These are phyloP conservation scores for Butastur rufipennis DNA, from an alignment of 2,113 vertebrate genomes.

Conservation along the genomic window DNA sequence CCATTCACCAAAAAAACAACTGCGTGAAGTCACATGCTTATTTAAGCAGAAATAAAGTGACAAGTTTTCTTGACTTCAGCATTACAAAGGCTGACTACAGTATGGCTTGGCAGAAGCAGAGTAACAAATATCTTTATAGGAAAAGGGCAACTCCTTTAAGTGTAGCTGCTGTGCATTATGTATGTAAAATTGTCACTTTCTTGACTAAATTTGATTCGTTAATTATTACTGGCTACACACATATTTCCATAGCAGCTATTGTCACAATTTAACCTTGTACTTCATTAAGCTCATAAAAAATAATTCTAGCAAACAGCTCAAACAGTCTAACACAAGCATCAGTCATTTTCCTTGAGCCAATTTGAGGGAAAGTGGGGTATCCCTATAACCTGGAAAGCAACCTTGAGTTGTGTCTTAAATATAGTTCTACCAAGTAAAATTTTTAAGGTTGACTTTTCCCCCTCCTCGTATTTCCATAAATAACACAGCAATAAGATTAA, in stretches of 20 bases:
- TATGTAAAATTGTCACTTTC: neutral
- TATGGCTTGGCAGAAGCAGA: neutral
- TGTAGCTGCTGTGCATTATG: neutral
- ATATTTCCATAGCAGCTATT: neutral
- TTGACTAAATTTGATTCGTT: neutral
- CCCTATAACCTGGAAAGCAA: neutral
- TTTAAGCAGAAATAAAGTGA: neutral
- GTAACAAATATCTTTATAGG: neutral
- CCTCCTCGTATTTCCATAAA: neutral
- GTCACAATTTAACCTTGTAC: neutral
- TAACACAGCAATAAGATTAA: neutral
- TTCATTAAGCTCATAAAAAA: neutral
- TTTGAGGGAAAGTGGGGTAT: neutral
- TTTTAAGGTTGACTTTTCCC: neutral
- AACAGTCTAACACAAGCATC: neutral
- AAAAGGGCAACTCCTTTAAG: neutral
- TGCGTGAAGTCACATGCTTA: rapidly evolving
- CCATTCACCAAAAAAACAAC: neutral
- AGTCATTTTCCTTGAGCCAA: neutral
- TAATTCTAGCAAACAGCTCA: neutral
- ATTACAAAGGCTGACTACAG: neutral
- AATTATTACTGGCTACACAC: neutral
- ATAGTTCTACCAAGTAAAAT: neutral
- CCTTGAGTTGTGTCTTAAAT: neutral
- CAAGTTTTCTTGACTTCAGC: neutral